A percentile compares a stretch with the other conserved stretches of the same genome.
Evolutionary conservation across 2,888 invertebrate genomes (phyloP).

Genomic region (Dascillus cervinus): DNA sequence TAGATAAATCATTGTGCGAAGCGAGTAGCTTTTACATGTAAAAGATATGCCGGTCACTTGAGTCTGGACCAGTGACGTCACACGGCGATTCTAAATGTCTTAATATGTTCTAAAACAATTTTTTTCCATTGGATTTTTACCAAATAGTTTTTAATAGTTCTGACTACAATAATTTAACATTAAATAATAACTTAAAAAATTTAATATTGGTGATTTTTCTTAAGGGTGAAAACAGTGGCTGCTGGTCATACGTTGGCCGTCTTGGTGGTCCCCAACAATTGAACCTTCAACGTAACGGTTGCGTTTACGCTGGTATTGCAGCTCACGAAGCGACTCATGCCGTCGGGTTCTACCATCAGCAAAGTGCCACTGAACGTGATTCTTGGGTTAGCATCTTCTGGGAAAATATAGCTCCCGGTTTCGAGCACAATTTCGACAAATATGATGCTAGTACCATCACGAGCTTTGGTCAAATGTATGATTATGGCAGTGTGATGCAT

Average conservation of each 20-base stretch:
- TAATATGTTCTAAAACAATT: too few species aligned
- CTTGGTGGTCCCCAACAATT: slow-evolving; percentile 9
- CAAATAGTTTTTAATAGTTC: too few species aligned
- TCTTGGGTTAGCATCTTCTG: slow-evolving; percentile 64
- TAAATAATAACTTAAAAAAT: too few species aligned
- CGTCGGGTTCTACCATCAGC: slow-evolving; percentile 77
- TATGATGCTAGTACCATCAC: slow-evolving; percentile 56
- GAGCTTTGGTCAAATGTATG: slow-evolving; percentile 60
- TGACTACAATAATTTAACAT: too few species aligned
- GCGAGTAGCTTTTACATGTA: too few species aligned
- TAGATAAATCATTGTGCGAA: too few species aligned
- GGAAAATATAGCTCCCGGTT: slow-evolving; percentile 61
- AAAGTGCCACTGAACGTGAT: slow-evolving; percentile 70
- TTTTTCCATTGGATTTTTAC: too few species aligned
- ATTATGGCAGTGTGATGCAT: slow-evolving; percentile 67
- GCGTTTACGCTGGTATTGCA: slow-evolving; percentile 56
- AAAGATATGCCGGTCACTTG: too few species aligned
- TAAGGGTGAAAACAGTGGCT: slow-evolving; percentile 9
- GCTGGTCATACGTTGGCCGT: slow-evolving; percentile 14
- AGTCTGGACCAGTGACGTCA: too few species aligned
- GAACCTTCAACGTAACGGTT: slow-evolving; percentile 40
- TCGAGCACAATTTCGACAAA: slow-evolving; percentile 57
- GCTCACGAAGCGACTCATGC: slow-evolving; percentile 75
- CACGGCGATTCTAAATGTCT: too few species aligned
- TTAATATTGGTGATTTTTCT: too few species aligned